A percentile compares a stretch with the other conserved stretches of the same genome.
Conservation (phyloP, 92 coral and sea anemone genomes). For the Plumapathes pennacea region DNA sequence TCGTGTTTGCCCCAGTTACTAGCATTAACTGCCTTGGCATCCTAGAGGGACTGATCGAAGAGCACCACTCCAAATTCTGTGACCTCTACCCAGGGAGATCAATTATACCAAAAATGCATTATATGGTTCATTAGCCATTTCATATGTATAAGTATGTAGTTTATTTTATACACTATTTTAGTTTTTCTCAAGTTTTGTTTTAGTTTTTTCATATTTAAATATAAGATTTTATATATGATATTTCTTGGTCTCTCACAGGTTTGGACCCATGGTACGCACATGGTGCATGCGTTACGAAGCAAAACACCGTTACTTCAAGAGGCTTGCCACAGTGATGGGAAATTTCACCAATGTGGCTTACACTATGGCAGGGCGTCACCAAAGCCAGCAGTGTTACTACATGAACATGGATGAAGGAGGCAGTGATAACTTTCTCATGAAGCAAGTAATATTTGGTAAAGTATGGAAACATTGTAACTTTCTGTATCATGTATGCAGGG, state of each 20-base stretch:
- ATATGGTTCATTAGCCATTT: conserved; percentile 47
- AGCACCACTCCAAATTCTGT: conserved; percentile 10
- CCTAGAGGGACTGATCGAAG: conserved; percentile 42
- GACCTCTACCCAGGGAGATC: conserved; percentile 25
- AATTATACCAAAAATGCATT: conserved; percentile 50
- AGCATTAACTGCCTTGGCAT: conserved; percentile 20
- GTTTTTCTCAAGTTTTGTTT: no score
- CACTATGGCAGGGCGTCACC: conserved; percentile 44
- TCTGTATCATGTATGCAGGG: no score
- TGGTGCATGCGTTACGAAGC: conserved; percentile 52
- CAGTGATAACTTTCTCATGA: no score
- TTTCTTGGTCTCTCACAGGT: not conserved
- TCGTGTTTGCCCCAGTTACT: conserved; percentile 39
- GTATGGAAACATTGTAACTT: no score
- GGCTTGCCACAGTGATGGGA: conserved; percentile 39
- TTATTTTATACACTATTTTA: not conserved
- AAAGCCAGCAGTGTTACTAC: conserved; percentile 19
- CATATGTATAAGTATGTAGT: conserved; percentile 3
- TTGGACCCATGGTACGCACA: conserved; percentile 34
- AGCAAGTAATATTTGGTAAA: no score
- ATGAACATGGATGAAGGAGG: conserved; percentile 12
- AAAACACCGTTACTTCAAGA: conserved; percentile 30
- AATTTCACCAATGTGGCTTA: conserved; percentile 52
- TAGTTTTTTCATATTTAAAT: no score
- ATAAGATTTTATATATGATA: no score